Percentiles rank a stretch among this genome's conserved stretches.
Evolutionary conservation across 2,888 invertebrate genomes (phyloP).

Genomic region (Taenaris catops): DNA sequence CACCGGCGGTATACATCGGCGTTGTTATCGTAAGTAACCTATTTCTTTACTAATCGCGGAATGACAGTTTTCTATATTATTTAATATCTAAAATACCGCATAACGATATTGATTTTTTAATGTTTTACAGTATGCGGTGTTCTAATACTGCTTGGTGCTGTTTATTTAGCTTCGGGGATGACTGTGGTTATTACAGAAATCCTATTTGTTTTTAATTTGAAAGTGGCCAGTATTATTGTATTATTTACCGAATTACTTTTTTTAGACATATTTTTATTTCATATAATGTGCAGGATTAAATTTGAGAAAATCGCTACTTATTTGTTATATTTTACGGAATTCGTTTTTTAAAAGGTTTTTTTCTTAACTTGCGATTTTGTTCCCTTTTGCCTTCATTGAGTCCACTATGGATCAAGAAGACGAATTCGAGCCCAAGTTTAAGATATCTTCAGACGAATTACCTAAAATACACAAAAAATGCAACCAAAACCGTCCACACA

Average conservation of each 20-base stretch:
- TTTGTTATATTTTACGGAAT: no score
- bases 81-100: constrained; percentile 47
- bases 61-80: constrained; percentile 31
- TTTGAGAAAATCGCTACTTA: no score
- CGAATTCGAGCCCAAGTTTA: constrained; percentile 41
- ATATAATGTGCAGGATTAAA: no score
- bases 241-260: no score
- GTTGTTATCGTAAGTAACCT: constrained; percentile 47
- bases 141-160: constrained; percentile 35
- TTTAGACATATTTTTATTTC: no score
- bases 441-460: constrained; percentile 49
- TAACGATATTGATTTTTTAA: constrained; percentile 57
- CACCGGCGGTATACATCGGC: constrained; percentile 41
- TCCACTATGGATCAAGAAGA: constrained; percentile 56
- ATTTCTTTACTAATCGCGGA: constrained; percentile 23
- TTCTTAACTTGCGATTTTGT: constrained; percentile 24
- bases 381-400: constrained; percentile 35
- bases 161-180: constrained; percentile 30
- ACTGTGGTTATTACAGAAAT: constrained; percentile 19
- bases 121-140: constrained; percentile 40
- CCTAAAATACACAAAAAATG: constrained; percentile 69
- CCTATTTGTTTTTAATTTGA: constrained; percentile 14
- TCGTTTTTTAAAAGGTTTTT: no score
- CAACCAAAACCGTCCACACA: constrained; percentile 68
- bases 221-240: constrained; percentile 6